Evolutionary conservation across 2,797 vertebrate species (phyloP), one percentile per base, ranked within the genome.

Genomic region (Gambusia yucatana): DNA sequence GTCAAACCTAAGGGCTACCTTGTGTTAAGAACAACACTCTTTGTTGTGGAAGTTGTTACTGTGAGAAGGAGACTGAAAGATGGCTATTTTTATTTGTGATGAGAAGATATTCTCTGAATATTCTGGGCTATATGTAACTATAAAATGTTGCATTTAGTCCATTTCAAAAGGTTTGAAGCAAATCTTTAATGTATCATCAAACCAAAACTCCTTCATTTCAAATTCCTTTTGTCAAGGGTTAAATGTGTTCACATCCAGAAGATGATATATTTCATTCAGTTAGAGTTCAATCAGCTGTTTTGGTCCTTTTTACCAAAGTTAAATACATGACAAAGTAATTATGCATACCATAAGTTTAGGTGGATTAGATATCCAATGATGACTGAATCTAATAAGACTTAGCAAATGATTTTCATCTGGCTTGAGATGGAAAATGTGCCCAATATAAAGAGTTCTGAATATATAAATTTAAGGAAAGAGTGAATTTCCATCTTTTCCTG

Each of bases 381-480:
- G 43, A 71, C 4, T 43, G 25, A 71, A 30, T 59, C 48, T 70
- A 39, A 57, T 28, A 46, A 20, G 28, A 3, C 33, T 16, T 44
- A 1, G 0, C 10, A 57, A 57, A 30, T 4, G 2, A 6, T 50
- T 73, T 30, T 59, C 13, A 67, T 67, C 16, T 28, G 13, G 20
- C 46, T 30, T 28, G 28, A 69, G 22, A 47, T 57, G 25, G 20
- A 36, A 50, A 65, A 14, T 30, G 25, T 48, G 22, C 25, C 22
- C 20, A 46, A 14, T 47, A 59, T 33, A 16, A 65, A 14, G 8
- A 14, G 3, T 22, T 25, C 11, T 10, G 57, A 55, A 43, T 70
- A 28, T 76, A 36, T 82, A 39, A 61, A 72, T 65, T 75, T 72
- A 70, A 63, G 6, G 39, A 69, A 43, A 67, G 17, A 25, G 20